These are phyloP conservation scores for Eupelmus urozonus DNA, from an alignment of 2,888 invertebrate species.

Conservation along the genomic window DNA sequence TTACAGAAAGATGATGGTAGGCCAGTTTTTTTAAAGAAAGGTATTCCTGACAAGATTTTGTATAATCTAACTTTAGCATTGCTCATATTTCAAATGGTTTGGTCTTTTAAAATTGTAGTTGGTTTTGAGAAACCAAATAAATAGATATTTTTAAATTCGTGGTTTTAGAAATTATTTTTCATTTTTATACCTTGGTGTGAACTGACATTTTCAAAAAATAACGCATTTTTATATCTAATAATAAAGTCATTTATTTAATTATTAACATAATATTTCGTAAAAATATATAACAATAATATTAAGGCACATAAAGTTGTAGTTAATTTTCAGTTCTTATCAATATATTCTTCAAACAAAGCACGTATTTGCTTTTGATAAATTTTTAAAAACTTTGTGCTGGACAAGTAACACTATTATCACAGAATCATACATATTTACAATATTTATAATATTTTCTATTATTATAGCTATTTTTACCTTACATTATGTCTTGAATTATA, in stretches of 20 bases:
- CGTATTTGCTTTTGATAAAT: neutral
- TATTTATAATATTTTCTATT: slow-evolving; percentile 56
- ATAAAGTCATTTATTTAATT: slow-evolving; percentile 34
- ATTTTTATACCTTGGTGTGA: too few relatives aligned
- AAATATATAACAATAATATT: slow-evolving; percentile 62
- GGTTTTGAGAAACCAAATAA: neutral
- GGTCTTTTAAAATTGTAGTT: neutral
- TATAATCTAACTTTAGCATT: slow-evolving; percentile 64
- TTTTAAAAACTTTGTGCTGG: neutral
- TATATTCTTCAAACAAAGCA: neutral
- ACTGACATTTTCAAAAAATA: too few relatives aligned
- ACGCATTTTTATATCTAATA: too few relatives aligned
- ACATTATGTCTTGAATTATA: slow-evolving; percentile 55
- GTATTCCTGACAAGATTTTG: slow-evolving; percentile 79
- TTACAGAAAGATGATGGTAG: slow-evolving; percentile 81
- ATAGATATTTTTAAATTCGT: neutral
- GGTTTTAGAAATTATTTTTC: too few relatives aligned
- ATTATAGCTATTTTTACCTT: slow-evolving; percentile 32
- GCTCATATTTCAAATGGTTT: neutral
- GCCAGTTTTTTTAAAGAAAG: slow-evolving; percentile 82
- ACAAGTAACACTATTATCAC: slow-evolving; percentile 66
- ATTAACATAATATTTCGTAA: slow-evolving; percentile 38
- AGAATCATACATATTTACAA: slow-evolving; percentile 68
- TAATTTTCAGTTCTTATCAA: slow-evolving; percentile 18
- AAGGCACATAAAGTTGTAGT: slow-evolving; percentile 66